Evolutionary conservation across 1,140 invertebrate species (phyloP), one percentile per base, ranked within the genome.

Genomic region (Drosophila oshimai): DNA sequence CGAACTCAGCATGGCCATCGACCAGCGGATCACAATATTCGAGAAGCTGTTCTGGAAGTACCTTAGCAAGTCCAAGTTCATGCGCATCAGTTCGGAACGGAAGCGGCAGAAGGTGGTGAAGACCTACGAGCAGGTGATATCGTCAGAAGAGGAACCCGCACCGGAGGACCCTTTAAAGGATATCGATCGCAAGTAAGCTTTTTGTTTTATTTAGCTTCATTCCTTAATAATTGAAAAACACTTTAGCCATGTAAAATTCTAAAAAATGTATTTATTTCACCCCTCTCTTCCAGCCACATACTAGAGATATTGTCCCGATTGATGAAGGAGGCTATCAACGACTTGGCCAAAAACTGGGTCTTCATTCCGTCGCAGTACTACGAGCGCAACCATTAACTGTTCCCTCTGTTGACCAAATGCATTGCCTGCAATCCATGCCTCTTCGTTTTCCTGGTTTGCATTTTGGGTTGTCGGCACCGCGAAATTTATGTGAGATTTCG

Each of bases 11-110:
- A 88, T 88, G 77, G 81, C 81, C 42, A 89, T 88, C 13, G 83
- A 87, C 37, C 77, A 87, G 26, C 69, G 81, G 0, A 72, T 57
- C 2, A 90, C 89, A n/a, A 87, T 90, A 12, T 90, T 90, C 26
- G 89, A 90, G 51, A 90, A 90, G 62, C 80, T 90, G 10, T 90
- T 83, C 45, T 90, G 89, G 89, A 78, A 89, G 17, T 89, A 83
- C 41, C 51, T 90, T n/a, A 79, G 89, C 15, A 84, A 89, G 42
- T 76, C 89, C 3, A 79, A 60, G 36, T 87, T 87, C 28, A 89
- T 90, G 89, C 84, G 89, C 28, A 76, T 87, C 12, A 36, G 17
- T 10, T 3, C 50, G 6, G 68, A 81, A 17, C 54, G 73, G 3
- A 49, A 61, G 7, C 64, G 60, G 3, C 45, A 34, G 6, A 89